phyloP scores from a whole-genome alignment of 2,113 vertebrate genomes.

The Calypte anna region DNA sequence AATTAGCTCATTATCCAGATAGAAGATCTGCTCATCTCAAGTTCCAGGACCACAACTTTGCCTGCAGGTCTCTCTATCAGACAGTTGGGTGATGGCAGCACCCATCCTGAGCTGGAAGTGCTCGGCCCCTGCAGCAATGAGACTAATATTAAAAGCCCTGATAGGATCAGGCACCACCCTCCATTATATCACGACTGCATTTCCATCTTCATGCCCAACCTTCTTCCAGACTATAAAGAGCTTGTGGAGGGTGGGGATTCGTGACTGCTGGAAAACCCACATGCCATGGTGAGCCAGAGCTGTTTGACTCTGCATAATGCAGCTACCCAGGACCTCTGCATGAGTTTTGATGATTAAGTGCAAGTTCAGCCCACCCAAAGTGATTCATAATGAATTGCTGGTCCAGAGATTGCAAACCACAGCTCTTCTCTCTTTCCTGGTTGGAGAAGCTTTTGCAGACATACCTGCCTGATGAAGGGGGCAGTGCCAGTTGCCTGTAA shows the following conservation, averaged over 20 bases:
- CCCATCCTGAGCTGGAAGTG: constrained; percentile 33
- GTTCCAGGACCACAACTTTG: constrained; percentile 56
- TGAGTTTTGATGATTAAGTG: constrained; percentile 35
- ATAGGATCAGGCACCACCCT: constrained; percentile 58
- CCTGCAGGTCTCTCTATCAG: constrained; percentile 51
- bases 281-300: neutral
- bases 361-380: constrained; percentile 42
- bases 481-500: neutral
- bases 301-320: neutral
- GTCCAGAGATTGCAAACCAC: neutral
- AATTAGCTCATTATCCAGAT: constrained; percentile 67
- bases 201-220: constrained; percentile 22
- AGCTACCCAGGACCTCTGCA: neutral
- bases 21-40: constrained; percentile 54
- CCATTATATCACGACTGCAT: constrained; percentile 28
- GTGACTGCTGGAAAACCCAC: neutral
- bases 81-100: constrained; percentile 37
- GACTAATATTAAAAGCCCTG: constrained; percentile 51
- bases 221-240: neutral
- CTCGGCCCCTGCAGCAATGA: neutral
- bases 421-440: neutral
- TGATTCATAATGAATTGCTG: constrained; percentile 12
- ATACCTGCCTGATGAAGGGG: neutral
- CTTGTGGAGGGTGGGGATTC: neutral
- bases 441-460: neutral